A percentile compares a stretch with the other conserved stretches of the same genome.
Evolutionary conservation across 2,888 invertebrate species (phyloP).

Genomic region (Rhingia campestris): DNA sequence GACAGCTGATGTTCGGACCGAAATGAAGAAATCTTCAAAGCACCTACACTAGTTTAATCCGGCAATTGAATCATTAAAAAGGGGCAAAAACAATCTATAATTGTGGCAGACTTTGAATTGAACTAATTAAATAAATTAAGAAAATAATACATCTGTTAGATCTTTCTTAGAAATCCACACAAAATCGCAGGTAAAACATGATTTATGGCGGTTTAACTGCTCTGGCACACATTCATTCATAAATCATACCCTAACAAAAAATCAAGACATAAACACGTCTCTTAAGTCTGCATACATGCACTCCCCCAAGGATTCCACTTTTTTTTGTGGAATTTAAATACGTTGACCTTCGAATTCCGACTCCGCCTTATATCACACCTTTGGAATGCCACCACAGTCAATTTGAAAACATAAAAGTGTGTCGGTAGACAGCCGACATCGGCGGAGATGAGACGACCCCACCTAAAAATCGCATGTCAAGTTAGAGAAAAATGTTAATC

Average conservation of each 20-base stretch:
- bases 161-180: conserved; percentile 32
- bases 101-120: conserved; percentile 45
- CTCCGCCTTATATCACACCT: conserved; percentile 64
- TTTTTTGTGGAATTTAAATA: conserved; percentile 14
- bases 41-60: conserved; percentile 12
- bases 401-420: conserved; percentile 38
- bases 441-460: conserved; percentile 63
- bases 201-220: conserved; percentile 23
- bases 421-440: conserved; percentile 32
- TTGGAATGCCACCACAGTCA: conserved; percentile 46
- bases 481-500: conserved; percentile 43
- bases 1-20: conserved; percentile 54
- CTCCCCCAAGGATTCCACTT: neutral
- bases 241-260: conserved; percentile 18
- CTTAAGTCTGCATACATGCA: conserved; percentile 2
- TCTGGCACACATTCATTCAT: neutral
- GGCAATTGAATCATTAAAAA: conserved; percentile 54
- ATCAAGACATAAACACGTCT: conserved; percentile 34
- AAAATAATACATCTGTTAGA: conserved; percentile 25
- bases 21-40: conserved; percentile 36
- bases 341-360: conserved; percentile 49
- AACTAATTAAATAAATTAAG: conserved; percentile 66
- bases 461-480: conserved; percentile 64
- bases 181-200: conserved; percentile 32
- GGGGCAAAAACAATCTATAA: conserved; percentile 33